Conservation (phyloP, 2,888 invertebrate species). For the Lycophotia porphyrea region DNA sequence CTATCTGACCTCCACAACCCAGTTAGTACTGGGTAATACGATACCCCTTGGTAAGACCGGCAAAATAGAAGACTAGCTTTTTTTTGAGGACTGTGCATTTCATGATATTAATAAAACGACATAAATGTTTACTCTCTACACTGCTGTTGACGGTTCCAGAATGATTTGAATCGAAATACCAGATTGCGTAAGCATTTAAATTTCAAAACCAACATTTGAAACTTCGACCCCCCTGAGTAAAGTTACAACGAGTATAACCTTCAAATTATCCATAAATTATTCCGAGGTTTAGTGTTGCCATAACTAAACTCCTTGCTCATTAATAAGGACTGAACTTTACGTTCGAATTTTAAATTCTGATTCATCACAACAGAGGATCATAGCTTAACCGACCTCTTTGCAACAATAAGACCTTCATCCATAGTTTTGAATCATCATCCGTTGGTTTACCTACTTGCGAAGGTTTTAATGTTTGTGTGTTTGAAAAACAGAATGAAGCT, state of each 20-base stretch:
- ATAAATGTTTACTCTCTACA: neutral
- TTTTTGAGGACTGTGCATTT: neutral
- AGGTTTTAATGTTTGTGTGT: neutral
- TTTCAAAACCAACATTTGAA: conserved; percentile 18
- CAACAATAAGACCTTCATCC: conserved; percentile 31
- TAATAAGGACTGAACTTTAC: neutral
- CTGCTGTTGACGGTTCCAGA: neutral
- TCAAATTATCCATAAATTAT: neutral
- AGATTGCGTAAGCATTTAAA: conserved; percentile 7
- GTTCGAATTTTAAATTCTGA: conserved; percentile 47
- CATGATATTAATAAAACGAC: too few species aligned
- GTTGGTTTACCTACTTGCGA: conserved; percentile 26
- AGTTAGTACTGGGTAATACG: too few species aligned
- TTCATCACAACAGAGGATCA: conserved; percentile 25
- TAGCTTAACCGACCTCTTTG: conserved; percentile 15
- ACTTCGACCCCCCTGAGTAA: neutral
- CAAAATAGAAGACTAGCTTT: too few species aligned
- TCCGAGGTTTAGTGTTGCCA: conserved; percentile 1
- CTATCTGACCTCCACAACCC: too few species aligned
- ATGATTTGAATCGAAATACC: neutral
- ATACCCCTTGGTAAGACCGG: too few species aligned
- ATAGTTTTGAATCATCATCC: conserved; percentile 54
- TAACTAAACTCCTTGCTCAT: conserved; percentile 5
- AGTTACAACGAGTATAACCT: conserved; percentile 4
- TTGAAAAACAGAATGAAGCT: too few species aligned